phyloP scores from a whole-genome alignment of 2,113 vertebrate genomes.

The Microtus richardsoni region DNA sequence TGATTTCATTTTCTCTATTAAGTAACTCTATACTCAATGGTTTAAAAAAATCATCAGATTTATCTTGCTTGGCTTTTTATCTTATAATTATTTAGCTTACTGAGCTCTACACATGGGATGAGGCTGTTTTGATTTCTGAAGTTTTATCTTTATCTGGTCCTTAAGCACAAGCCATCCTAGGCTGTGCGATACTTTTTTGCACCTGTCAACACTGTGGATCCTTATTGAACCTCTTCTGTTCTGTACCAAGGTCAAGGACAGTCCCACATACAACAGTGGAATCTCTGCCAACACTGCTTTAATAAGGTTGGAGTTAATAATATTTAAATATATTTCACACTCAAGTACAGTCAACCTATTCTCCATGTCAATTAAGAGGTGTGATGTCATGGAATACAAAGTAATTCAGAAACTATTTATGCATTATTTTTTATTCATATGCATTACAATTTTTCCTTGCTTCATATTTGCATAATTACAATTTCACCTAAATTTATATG shows the following conservation, averaged over 20 bases:
- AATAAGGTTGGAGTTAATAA: slow-evolving; percentile 36
- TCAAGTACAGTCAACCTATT: slow-evolving; percentile 51
- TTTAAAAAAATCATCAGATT: not conserved
- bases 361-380: slow-evolving; percentile 53
- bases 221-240: not conserved
- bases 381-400: slow-evolving; percentile 45
- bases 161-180: not conserved
- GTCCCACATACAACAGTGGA: not conserved
- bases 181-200: not conserved
- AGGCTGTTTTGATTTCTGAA: not conserved
- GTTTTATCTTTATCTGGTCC: not conserved
- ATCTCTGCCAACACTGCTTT: slow-evolving; percentile 28
- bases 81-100: not conserved
- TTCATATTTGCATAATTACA: slow-evolving; percentile 66
- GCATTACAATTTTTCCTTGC: slow-evolving; percentile 25
- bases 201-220: not conserved
- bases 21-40: not conserved
- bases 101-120: not conserved
- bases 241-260: slow-evolving; percentile 1
- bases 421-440: slow-evolving; percentile 58
- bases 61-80: slow-evolving; percentile 1
- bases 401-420: slow-evolving; percentile 32
- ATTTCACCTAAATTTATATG: slow-evolving; percentile 62
- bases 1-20: slow-evolving; percentile 23
- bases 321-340: slow-evolving; percentile 60